Evolutionary conservation across 2,113 vertebrate species (phyloP).

Genomic region (Python bivittatus): DNA sequence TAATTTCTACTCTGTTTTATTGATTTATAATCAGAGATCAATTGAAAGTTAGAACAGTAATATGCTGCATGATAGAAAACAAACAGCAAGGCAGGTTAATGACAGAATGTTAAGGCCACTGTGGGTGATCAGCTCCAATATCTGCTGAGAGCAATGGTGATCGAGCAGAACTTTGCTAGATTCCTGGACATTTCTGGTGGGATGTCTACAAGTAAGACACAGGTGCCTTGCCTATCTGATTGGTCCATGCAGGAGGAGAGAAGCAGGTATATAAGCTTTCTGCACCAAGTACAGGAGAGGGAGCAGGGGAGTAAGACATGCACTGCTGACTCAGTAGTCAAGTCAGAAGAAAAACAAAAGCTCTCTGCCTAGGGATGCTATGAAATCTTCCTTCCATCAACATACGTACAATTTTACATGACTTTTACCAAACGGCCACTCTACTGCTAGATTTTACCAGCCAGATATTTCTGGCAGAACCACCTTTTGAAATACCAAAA

Average conservation of each 20-base stretch:
- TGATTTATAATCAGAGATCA: background rate
- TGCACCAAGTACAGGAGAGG: background rate
- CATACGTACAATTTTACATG: background rate
- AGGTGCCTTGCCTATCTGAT: background rate
- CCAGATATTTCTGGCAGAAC: background rate
- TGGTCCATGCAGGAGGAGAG: background rate
- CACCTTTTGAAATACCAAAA: background rate
- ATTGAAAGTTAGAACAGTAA: background rate
- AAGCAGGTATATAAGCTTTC: background rate
- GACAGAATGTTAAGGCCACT: background rate
- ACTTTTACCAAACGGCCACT: background rate
- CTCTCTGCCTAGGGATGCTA: background rate
- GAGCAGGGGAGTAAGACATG: background rate
- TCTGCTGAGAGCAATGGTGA: background rate
- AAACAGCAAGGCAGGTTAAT: background rate
- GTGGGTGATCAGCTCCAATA: background rate
- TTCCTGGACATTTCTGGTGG: background rate
- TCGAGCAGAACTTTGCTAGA: background rate
- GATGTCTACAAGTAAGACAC: background rate
- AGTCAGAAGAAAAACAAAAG: background rate
- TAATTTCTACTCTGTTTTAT: background rate
- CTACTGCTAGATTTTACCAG: background rate
- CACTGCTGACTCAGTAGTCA: background rate
- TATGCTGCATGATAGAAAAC: background rate
- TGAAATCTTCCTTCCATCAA: background rate